Percentiles rank a stretch among this genome's conserved stretches.
These are phyloP conservation scores for Dipus sagitta DNA, from an alignment of 2,797 vertebrate genomes.

Conservation along the genomic window DNA sequence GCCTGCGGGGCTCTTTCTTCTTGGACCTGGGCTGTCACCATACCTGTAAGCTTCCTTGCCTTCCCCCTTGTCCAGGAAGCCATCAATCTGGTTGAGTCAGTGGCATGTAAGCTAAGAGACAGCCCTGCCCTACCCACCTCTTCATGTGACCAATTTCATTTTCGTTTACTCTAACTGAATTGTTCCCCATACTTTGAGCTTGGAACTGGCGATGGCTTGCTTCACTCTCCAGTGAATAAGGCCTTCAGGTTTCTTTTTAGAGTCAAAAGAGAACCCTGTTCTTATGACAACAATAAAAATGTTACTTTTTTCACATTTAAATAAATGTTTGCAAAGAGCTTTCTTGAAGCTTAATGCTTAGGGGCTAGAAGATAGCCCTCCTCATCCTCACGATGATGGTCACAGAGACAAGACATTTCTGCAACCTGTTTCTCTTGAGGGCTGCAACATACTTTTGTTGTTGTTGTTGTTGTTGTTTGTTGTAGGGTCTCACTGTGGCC, in stretches of 20 bases:
- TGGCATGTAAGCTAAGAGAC: not conserved
- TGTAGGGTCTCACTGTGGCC: too few relatives aligned
- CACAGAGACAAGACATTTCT: not conserved
- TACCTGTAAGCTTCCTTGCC: not conserved
- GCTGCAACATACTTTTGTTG: not conserved
- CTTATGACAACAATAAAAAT: constrained; percentile 57
- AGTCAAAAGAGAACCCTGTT: not conserved
- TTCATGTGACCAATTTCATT: not conserved
- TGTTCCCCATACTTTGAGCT: too few relatives aligned
- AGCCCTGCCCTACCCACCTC: not conserved
- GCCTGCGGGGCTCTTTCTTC: not conserved
- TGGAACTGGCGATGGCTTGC: not conserved
- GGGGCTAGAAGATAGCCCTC: not conserved
- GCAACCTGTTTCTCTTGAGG: not conserved
- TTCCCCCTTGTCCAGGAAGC: not conserved
- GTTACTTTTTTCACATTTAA: constrained; percentile 33
- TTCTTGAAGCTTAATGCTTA: not conserved
- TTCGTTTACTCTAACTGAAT: not conserved
- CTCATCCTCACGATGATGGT: not conserved
- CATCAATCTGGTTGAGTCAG: not conserved
- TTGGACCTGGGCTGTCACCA: not conserved
- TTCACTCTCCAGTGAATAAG: not conserved
- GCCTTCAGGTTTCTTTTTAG: not conserved
- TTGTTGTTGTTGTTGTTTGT: too few relatives aligned
- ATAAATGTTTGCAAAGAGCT: not conserved